Conservation (phyloP, 2,888 invertebrate genomes). For the Gortyna flavago region DNA sequence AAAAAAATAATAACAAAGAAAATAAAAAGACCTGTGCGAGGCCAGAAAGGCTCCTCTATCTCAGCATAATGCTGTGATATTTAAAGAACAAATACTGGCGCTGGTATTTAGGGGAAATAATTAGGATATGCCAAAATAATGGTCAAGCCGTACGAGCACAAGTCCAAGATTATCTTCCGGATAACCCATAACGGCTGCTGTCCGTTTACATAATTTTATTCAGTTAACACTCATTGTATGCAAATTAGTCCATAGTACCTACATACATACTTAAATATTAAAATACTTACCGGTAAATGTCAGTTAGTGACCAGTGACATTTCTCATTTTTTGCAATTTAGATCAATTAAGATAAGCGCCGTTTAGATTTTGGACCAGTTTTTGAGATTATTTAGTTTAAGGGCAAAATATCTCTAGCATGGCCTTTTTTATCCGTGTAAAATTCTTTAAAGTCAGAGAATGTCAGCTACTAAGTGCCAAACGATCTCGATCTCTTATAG, state of each 20-base stretch:
- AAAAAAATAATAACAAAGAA: no score
- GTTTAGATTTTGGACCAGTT: conserved; percentile 46
- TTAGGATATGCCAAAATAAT: neutral
- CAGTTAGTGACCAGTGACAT: conserved; percentile 43
- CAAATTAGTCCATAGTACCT: conserved; percentile 35
- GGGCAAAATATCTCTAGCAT: conserved; percentile 31
- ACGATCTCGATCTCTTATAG: neutral
- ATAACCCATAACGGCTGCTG: conserved; percentile 28
- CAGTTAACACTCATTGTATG: conserved; percentile 58
- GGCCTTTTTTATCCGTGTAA: neutral
- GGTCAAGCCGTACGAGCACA: neutral
- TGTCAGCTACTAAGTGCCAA: neutral
- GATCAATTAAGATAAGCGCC: conserved; percentile 60
- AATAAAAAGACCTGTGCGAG: neutral
- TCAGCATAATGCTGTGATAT: neutral
- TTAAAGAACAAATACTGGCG: no score
- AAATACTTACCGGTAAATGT: conserved; percentile 49
- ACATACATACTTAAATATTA: conserved; percentile 6
- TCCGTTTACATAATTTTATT: conserved; percentile 46
- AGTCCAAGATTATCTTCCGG: conserved; percentile 33
- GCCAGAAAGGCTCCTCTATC: neutral
- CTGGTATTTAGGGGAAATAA: neutral
- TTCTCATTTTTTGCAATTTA: conserved; percentile 46
- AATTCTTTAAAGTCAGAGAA: neutral
- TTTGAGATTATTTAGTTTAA: conserved; percentile 34